Base-by-base conservation (phyloP, 1,140 invertebrate species). In the Drosophila rhopaloa region DNA sequence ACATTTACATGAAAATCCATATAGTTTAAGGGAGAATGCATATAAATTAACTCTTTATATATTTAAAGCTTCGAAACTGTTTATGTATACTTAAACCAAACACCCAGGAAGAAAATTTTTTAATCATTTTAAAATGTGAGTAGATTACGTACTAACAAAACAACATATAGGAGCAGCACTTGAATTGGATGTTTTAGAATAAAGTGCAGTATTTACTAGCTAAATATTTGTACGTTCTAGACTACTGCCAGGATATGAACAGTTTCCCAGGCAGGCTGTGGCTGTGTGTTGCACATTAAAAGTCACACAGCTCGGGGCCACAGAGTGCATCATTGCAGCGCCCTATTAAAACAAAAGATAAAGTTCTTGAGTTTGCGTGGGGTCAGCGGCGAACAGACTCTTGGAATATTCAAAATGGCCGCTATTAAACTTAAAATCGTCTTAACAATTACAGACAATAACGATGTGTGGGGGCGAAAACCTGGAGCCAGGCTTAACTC, bases 381-480 rank as follows among this genome's bases (percentile, higher is more conserved):
- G 63, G 14, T 35, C 63, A 50, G 16, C 16, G 47, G n/a, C 16
- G 47, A 16, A 19, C 19, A 10, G 16, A 65, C 29, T 70, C 19
- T 16, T 11, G 37, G 29, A 14, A 16, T 37, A 41, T 48, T 53
- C 48, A 37, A 29, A 71, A 57, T 70, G 65, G 37, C 65, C 57
- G 51, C 67, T 58, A 71, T 70, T 70, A 71, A 71, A 57, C 65
- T 57, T 58, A 13, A 70, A 71, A 70, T 58, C 67, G 66, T 43
- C 47, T 44, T 53, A 66, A 68, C 65, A 66, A 68, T 68, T 68
- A 68, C 60, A 29, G 65, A 71, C 67, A 71, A 71, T 70, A 70
- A 71, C 43, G 51, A 70, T 65, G 63, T 56, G 67, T 16, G 50
- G 6, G 14, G n/a, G 27, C 10, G 19, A 38, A 37, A 4, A 6